These are phyloP conservation scores for Acinonyx jubatus DNA, from an alignment of 2,113 vertebrate genomes.

Conservation along the genomic window DNA sequence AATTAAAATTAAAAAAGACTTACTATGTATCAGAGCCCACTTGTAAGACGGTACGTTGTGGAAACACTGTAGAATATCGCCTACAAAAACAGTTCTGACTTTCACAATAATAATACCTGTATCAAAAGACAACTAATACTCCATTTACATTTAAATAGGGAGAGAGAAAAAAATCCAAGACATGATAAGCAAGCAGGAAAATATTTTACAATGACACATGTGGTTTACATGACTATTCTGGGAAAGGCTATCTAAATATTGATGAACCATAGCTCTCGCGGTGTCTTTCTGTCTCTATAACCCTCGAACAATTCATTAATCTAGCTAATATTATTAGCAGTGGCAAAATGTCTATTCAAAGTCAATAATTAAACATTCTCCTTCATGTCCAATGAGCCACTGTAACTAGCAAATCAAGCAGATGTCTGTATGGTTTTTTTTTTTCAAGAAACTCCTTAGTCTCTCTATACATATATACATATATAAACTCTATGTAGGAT, in stretches of 20 bases:
- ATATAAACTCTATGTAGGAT: background rate
- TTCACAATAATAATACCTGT: background rate
- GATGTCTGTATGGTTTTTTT: background rate
- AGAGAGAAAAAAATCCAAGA: background rate
- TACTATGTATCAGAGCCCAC: background rate
- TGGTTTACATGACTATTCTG: constrained; percentile 6
- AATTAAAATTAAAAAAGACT: background rate
- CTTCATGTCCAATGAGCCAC: constrained; percentile 30
- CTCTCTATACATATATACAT: background rate
- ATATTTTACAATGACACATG: background rate
- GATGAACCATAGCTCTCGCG: constrained; percentile 18
- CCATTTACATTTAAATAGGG: background rate
- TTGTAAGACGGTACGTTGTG: background rate
- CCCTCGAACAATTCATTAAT: constrained; percentile 49
- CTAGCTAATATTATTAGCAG: constrained; percentile 53
- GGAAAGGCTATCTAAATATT: constrained; percentile 40
- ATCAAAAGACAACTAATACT: constrained; percentile 27
- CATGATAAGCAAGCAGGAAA: background rate
- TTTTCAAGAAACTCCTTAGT: constrained; percentile 22
- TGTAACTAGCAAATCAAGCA: constrained; percentile 14
- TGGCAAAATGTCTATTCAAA: constrained; percentile 50
- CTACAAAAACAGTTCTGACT: background rate
- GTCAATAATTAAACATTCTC: constrained; percentile 62
- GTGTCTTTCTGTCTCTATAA: constrained; percentile 9
- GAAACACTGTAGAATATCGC: background rate